Evolutionary conservation across 2,888 invertebrate genomes (phyloP), one percentile per base, ranked within the genome.

Genomic region (Callyntrura sp.): DNA sequence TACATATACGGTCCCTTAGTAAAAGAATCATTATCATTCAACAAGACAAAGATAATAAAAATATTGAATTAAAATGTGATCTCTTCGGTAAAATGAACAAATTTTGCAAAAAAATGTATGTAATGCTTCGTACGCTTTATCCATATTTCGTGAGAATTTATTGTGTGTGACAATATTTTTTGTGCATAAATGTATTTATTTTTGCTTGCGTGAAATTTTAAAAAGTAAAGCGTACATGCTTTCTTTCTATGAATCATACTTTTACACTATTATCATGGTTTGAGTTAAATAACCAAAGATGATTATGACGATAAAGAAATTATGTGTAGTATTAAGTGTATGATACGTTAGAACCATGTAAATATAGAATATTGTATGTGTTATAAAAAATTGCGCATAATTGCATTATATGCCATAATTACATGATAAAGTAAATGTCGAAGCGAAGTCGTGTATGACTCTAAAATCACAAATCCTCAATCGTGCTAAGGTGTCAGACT

Each of bases 51-150:
- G 3, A 57, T 14, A 57, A 17, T 11, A 35, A 35, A 78, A 78
- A 55, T 55, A 23, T 25, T 2, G 1, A 23, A 65, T 1, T 5
- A 57, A 45, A 12, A 55, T 78, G 78, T 78, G 78, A 78, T 78
- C 78, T 78, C 78, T 78, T 78, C 48, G 23, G 78, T 78, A 12
- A 51, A 78, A 12, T 48, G 25, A 78, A 12, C 17, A 73, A 35
- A 70, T 70, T n/a, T 23, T 62, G 12, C 11, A 8, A 23, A 23
- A 23, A 62, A 62, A 23, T 11, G 23, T 11, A 62, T 23, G 11
- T 62, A 23, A 17, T 60, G 57, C 20, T 20, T 62, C 23, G n/a
- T 12, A 35, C 35, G 65, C 35, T 25, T 25, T 62, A 6, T 62
- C 35, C 35, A 35, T 2, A 14, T 65, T 65, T 28, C 14, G 28